Conservation (phyloP, 2,888 invertebrate genomes). For the Cylloceria caligata region DNA sequence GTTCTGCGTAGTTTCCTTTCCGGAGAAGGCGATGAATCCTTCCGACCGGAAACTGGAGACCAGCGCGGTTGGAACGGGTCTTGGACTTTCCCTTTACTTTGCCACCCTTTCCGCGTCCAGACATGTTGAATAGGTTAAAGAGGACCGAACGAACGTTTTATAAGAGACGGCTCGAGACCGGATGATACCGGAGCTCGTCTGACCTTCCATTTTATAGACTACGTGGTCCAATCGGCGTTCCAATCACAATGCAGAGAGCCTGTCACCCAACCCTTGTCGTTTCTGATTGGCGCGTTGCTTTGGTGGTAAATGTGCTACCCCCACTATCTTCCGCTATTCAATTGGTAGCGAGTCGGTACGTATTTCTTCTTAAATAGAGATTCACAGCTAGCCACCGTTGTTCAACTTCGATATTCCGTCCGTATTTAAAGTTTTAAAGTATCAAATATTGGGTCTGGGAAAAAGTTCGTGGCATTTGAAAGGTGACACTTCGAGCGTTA, state of each 20-base stretch:
- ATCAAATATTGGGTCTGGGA: too few relatives aligned
- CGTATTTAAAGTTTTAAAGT: too few relatives aligned
- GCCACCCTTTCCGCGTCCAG: conserved; percentile 70
- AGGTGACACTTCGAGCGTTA: too few relatives aligned
- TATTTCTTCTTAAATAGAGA: too few relatives aligned
- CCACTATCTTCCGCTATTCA: too few relatives aligned
- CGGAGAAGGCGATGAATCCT: conserved; percentile 87
- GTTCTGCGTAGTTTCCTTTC: conserved; percentile 88
- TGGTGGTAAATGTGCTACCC: too few relatives aligned
- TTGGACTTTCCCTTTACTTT: conserved; percentile 85
- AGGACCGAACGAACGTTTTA: background rate
- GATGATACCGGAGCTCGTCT: background rate
- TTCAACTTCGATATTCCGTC: too few relatives aligned
- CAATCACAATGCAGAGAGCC: background rate
- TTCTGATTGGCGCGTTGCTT: too few relatives aligned
- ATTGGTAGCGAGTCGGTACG: too few relatives aligned
- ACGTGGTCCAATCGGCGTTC: background rate
- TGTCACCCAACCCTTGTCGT: background rate
- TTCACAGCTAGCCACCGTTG: too few relatives aligned
- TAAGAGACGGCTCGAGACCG: background rate
- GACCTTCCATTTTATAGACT: background rate
- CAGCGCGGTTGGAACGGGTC: conserved; percentile 86
- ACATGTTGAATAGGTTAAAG: conserved; percentile 76
- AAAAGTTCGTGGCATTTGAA: too few relatives aligned
- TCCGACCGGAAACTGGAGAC: conserved; percentile 87